Conservation (phyloP, 2,888 invertebrate genomes). For the Spodoptera picta region DNA sequence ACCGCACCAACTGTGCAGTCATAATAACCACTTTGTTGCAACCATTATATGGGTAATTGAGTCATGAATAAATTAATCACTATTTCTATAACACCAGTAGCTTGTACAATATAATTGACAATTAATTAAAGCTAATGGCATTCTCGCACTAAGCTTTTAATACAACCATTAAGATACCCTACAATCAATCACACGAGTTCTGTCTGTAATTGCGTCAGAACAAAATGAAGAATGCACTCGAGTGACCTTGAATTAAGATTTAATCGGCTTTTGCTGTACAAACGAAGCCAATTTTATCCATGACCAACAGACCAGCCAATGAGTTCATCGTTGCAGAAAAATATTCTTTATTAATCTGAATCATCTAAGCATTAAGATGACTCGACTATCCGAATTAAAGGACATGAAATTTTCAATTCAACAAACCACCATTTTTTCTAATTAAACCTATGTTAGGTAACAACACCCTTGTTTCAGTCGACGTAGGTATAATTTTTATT, state of each 20-base stretch:
- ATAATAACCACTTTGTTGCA: background rate
- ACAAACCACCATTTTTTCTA: constrained; percentile 13
- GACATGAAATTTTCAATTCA: constrained; percentile 26
- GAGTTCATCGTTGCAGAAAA: constrained; percentile 59
- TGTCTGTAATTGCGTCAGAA: constrained; percentile 42
- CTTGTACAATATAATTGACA: constrained; percentile 11
- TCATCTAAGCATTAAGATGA: constrained; percentile 25
- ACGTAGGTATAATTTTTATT: constrained; percentile 25
- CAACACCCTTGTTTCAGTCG: constrained; percentile 13
- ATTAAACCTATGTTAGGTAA: constrained; percentile 17
- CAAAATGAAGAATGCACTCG: constrained; percentile 50
- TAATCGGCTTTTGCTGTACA: constrained; percentile 43
- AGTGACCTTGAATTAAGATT: constrained; percentile 43
- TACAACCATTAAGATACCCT: constrained; percentile 22
- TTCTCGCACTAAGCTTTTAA: constrained; percentile 16
- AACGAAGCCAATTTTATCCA: constrained; percentile 58
- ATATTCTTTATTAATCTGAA: constrained; percentile 53
- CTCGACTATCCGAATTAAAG: constrained; percentile 10
- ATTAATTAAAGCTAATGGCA: constrained; percentile 20
- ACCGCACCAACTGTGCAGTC: too few species aligned
- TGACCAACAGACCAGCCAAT: constrained; percentile 60
- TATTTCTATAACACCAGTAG: constrained; percentile 5
- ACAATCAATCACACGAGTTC: constrained; percentile 38
- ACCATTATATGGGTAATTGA: too few species aligned
- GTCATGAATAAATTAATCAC: too few species aligned